Percentiles rank a stretch among this genome's conserved stretches.
Conservation (phyloP, 2,888 invertebrate species). For the Tanypteryx hageni region DNA sequence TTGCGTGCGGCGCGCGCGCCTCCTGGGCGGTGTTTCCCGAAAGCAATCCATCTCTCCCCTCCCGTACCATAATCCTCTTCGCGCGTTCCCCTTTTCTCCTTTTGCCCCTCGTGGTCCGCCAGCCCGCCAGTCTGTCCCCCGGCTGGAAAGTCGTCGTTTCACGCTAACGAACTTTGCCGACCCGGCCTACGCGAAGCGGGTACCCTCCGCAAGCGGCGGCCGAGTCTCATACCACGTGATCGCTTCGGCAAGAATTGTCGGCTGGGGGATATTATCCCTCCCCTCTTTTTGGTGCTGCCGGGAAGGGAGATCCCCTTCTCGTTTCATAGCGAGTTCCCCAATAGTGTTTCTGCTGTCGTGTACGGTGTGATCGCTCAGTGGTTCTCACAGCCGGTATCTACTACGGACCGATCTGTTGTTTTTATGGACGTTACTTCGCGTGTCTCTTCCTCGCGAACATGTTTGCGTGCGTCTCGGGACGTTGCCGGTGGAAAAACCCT, state of each 20-base stretch:
- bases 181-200: not conserved
- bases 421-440: not conserved
- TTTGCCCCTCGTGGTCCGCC: not conserved
- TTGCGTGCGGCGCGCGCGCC: conserved; percentile 14
- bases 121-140: conserved; percentile 2
- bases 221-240: not conserved
- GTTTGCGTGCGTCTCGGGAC: no score
- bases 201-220: not conserved
- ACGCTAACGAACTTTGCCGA: not conserved
- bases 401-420: not conserved
- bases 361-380: not conserved
- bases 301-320: no score
- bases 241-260: not conserved
- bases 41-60: conserved; percentile 5
- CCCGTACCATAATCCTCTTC: not conserved
- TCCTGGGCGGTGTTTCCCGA: conserved; percentile 11
- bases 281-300: no score
- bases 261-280: not conserved
- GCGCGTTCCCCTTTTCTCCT: not conserved
- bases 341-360: not conserved
- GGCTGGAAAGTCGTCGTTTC: not conserved
- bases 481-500: no score
- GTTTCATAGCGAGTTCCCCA: not conserved
- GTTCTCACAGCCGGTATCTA: not conserved
- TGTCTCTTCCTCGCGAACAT: no score